Conservation (phyloP, 2,888 invertebrate species). For the Aleiodes alternator region DNA sequence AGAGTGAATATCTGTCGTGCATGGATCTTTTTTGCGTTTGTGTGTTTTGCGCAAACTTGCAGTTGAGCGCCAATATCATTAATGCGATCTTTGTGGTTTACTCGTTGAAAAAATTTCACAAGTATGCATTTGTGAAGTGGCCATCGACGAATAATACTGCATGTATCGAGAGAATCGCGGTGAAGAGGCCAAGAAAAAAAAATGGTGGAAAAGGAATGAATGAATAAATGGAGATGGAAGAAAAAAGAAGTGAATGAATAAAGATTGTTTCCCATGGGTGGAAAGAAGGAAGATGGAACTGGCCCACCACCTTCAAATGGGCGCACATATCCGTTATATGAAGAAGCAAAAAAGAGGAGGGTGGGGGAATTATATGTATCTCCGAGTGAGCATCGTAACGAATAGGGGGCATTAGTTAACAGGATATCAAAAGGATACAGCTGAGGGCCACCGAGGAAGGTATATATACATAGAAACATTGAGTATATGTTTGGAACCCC, state of each 20-base stretch:
- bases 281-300: background rate
- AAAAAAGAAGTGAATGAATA: constrained; percentile 47
- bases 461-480: constrained; percentile 58
- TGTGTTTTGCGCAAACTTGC: background rate
- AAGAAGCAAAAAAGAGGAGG: background rate
- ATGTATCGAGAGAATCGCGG: constrained; percentile 2
- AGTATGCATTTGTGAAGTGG: background rate
- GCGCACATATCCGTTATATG: constrained; percentile 60
- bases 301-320: constrained; percentile 26
- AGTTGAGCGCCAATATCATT: background rate
- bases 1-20: constrained; percentile 22
- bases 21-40: constrained; percentile 1
- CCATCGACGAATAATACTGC: constrained; percentile 17
- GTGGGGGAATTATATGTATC: constrained; percentile 64
- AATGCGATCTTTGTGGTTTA: constrained; percentile 15
- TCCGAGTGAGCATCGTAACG: constrained; percentile 68
- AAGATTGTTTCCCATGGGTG: constrained; percentile 36
- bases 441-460: constrained; percentile 71
- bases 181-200: constrained; percentile 46
- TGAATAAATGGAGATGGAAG: constrained; percentile 49
- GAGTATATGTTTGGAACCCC: constrained; percentile 51
- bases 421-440: constrained; percentile 75
- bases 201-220: constrained; percentile 44
- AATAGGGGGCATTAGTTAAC: constrained; percentile 75
- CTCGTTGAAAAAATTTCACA: background rate